phyloP scores from a whole-genome alignment of 2,113 vertebrate species.

The Tiliqua scincoides region DNA sequence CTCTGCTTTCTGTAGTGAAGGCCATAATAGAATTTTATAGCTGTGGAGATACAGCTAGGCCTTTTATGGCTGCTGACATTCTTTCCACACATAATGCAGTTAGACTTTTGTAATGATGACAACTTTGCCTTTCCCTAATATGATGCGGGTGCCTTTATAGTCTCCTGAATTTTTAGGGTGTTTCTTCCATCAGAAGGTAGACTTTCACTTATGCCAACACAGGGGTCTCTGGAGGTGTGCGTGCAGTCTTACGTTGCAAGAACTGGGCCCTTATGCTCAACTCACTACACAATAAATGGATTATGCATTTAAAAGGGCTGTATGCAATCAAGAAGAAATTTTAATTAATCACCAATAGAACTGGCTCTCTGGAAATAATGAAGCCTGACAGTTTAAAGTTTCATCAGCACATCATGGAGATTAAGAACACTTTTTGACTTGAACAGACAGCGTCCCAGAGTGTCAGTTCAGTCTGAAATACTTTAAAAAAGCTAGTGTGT shows the following conservation, averaged over 20 bases:
- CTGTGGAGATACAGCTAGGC: background rate
- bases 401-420: slow-evolving; percentile 79
- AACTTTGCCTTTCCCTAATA: background rate
- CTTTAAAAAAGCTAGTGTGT: slow-evolving; percentile 70
- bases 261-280: slow-evolving; percentile 67
- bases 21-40: background rate
- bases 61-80: background rate
- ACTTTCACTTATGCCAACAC: background rate
- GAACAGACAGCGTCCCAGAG: slow-evolving; percentile 70
- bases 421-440: slow-evolving; percentile 79
- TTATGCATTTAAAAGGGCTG: slow-evolving; percentile 73
- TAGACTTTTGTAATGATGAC: background rate
- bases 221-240: slow-evolving; percentile 29
- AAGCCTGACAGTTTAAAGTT: slow-evolving; percentile 77
- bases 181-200: background rate
- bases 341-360: slow-evolving; percentile 82
- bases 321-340: slow-evolving; percentile 79
- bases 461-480: slow-evolving; percentile 71
- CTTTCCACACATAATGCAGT: background rate
- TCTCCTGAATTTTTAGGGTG: background rate
- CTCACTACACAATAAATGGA: slow-evolving; percentile 73
- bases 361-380: slow-evolving; percentile 76
- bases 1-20: background rate
- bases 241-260: slow-evolving; percentile 55
- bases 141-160: background rate